A percentile compares a stretch with the other conserved stretches of the same genome.
phyloP scores from a whole-genome alignment of 2,113 vertebrate species.

The Charadrius vociferus region DNA sequence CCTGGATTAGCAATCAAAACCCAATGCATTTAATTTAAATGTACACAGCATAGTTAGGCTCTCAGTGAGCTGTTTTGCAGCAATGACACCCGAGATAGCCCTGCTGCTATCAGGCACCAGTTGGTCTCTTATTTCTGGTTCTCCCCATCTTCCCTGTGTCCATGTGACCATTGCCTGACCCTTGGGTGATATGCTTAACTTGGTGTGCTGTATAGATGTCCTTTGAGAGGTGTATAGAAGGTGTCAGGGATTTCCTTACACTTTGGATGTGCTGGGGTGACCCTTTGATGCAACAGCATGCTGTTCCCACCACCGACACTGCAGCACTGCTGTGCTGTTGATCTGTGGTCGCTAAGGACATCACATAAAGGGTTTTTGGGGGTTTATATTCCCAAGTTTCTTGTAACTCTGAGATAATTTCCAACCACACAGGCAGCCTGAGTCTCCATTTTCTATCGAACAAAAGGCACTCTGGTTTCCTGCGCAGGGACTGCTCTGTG shows the following conservation, averaged over 20 bases:
- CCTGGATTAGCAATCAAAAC: not conserved
- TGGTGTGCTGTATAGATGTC: not conserved
- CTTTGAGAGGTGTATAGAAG: not conserved
- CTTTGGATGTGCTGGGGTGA: rapidly evolving
- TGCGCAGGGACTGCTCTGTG: rapidly evolving
- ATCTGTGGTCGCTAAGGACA: not conserved
- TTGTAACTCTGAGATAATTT: not conserved
- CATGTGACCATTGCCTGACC: not conserved
- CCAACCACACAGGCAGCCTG: rapidly evolving
- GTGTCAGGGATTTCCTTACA: not conserved
- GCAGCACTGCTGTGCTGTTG: rapidly evolving
- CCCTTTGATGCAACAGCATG: rapidly evolving
- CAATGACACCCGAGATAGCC: rapidly evolving
- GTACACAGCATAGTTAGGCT: not conserved
- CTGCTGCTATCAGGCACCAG: rapidly evolving
- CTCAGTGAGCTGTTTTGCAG: not conserved
- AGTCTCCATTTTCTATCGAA: not conserved
- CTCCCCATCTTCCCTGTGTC: not conserved
- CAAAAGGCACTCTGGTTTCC: not conserved
- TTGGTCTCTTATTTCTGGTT: not conserved
- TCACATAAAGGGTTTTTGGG: not conserved
- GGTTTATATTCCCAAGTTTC: not conserved
- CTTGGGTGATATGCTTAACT: not conserved
- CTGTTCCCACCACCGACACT: not conserved
- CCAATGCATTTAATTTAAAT: not conserved